Conservation (phyloP, 2,113 vertebrate species). For the Oenanthe oenanthe region DNA sequence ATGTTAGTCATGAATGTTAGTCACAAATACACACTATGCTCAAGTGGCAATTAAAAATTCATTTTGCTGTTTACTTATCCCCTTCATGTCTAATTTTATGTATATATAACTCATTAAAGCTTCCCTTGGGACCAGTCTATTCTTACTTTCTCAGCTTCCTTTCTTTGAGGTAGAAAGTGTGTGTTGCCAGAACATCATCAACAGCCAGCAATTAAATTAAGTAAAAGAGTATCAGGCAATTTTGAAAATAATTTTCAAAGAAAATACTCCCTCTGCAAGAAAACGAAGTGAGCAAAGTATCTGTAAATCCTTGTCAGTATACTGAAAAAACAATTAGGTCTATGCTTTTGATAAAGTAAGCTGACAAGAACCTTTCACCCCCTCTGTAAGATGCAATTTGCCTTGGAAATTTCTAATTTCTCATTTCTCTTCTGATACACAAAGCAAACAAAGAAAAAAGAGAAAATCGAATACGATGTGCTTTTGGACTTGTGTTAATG, state of each 20-base stretch:
- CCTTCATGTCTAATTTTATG: neutral
- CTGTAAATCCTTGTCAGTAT: neutral
- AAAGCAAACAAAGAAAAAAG: neutral
- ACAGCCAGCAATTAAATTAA: neutral
- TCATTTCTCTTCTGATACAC: slow-evolving; percentile 1
- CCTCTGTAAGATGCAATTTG: slow-evolving; percentile 39
- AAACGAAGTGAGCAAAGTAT: slow-evolving; percentile 33
- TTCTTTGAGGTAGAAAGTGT: neutral
- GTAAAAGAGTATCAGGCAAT: neutral
- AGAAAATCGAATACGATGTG: neutral
- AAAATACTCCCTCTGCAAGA: neutral
- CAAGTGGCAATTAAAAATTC: slow-evolving; percentile 26
- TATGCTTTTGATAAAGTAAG: slow-evolving; percentile 37
- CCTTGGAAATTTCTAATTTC: slow-evolving; percentile 17
- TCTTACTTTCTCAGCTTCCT: neutral
- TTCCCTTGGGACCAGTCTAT: neutral
- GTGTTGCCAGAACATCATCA: neutral
- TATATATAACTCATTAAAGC: neutral
- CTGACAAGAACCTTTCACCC: slow-evolving; percentile 46
- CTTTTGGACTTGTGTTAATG: neutral
- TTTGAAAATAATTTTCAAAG: neutral
- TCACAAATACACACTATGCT: neutral
- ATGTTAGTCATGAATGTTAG: neutral
- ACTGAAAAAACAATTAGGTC: neutral
- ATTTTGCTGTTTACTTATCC: neutral